Evolutionary conservation across 2,888 invertebrate species (phyloP), one percentile per base, ranked within the genome.

Genomic region (Oxyteleia sp.): DNA sequence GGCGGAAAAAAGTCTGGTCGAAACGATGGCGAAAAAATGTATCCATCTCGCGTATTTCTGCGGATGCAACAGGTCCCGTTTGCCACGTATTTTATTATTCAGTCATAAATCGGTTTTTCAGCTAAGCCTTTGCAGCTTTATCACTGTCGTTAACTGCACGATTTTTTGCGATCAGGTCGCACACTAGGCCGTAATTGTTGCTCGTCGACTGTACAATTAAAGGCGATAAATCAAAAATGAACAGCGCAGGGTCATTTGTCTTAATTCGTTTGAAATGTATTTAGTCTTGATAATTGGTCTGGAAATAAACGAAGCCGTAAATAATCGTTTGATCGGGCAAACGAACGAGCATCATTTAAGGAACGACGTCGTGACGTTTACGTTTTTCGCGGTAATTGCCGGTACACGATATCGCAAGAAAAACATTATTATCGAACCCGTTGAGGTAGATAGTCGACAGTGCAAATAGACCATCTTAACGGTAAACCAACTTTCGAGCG

Each of bases 351-450:
- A n/a, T n/a, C n/a, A 61, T n/a, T 20, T 4, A 16, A 7, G 29
- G 15, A 32, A 29, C n/a, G n/a, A 2, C 13, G 1, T 26, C 13
- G 59, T 35, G 35, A 38, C 32, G 82, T 57, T 55, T 81, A 84
- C 90, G 86, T 92, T 92, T 90, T 88, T 88, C 82, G 86, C 84
- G 87, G 88, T 91, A 92, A 92, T 92, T 91, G 92, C 89, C 79
- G 87, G 87, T 87, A 85, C 86, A 86, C 85, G 87, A 86, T 89
- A 87, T 89, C 87, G 88, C 87, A 92, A 92, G 92, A 92, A 92
- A 92, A 92, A 92, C 92, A 92, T 92, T 92, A 92, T 92, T 92
- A 92, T 91, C 89, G 90, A 91, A 59, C 87, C 88, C 89, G 88
- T 51, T 85, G 87, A 75, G 85, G 88, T 86, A 87, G 88, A 87